Evolutionary conservation across 2,888 invertebrate species (phyloP).

Genomic region (Alitta virens): DNA sequence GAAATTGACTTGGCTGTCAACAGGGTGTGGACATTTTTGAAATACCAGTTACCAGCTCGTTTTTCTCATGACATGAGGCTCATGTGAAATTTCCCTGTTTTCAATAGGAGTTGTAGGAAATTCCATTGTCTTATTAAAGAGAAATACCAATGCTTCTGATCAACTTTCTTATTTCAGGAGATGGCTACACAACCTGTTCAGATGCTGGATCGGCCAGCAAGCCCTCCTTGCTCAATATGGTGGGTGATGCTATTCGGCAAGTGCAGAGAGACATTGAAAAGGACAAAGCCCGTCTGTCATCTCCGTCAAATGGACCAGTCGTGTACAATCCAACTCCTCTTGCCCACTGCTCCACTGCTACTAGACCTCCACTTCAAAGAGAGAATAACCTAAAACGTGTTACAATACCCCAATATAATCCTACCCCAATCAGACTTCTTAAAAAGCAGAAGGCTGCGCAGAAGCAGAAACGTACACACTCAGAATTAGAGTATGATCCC

Average conservation of each 20-base stretch:
- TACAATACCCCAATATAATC: conserved; percentile 21
- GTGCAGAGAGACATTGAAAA: conserved; percentile 17
- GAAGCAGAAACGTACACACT: neutral
- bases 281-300: conserved; percentile 5
- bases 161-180: too few species aligned
- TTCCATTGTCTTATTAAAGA: too few species aligned
- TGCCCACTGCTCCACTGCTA: neutral
- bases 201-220: too few species aligned
- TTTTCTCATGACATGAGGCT: too few species aligned
- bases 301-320: neutral
- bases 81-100: too few species aligned
- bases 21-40: too few species aligned
- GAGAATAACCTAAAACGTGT: neutral
- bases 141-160: too few species aligned
- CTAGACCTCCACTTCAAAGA: neutral
- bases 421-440: conserved; percentile 28
- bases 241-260: conserved; percentile 24
- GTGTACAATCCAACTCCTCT: conserved; percentile 20
- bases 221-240: conserved; percentile 24
- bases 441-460: conserved; percentile 6
- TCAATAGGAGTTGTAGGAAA: too few species aligned
- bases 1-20: too few species aligned
- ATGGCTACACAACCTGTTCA: too few species aligned
- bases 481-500: conserved; percentile 21
- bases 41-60: too few species aligned